Base-by-base conservation (phyloP, 2,113 vertebrate genomes). In the Vicugna pacos region DNA sequence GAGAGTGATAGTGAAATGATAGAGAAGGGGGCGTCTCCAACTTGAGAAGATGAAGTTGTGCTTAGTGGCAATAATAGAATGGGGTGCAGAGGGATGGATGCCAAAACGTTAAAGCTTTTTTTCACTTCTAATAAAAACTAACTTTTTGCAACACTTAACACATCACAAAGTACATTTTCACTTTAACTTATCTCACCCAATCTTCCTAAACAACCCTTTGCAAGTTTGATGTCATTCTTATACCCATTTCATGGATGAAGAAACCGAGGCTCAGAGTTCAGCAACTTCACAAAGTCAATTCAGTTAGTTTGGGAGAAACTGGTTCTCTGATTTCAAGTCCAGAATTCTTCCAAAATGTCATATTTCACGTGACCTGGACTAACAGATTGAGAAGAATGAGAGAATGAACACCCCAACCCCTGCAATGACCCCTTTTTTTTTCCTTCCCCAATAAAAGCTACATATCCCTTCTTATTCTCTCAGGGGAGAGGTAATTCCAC, bases 291-390 rank as follows among this genome's bases (percentile, higher is more conserved):
- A 85, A 85, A 54, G 5, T 4, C 42, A 54, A 77, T 56, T 77
- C 48, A 94, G 0, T 86, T 48, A 64, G 48, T 72, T 42, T 58
- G 26, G 79, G 22, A 84, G 52, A 94, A 73, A 91, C 20, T n/a
- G 26, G 8, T 38, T 82, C 46, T 90, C 79, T 62, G 38, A 79
- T 24, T 67, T 91, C 38, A 73, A 94, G 50, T 70, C 48, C 6
- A 52, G 76, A 13, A 52, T 87, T 9, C 8, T 80, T 94, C 35
- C n/a, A 30, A 67, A 35, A 70, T 83, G 90, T 94, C 64, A 11
- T 32, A 28, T 84, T 64, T 50, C 72, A 54, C 11, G 16, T 32
- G 91, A 17, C 14, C 4, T 6, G 56, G 48, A 86, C n/a, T 28
- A 62, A 88, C 30, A 38, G 22, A 35, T n/a, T 60, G 52, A 73